Evolutionary conservation across 2,888 invertebrate genomes (phyloP).

Genomic region (Deilephila elpenor): DNA sequence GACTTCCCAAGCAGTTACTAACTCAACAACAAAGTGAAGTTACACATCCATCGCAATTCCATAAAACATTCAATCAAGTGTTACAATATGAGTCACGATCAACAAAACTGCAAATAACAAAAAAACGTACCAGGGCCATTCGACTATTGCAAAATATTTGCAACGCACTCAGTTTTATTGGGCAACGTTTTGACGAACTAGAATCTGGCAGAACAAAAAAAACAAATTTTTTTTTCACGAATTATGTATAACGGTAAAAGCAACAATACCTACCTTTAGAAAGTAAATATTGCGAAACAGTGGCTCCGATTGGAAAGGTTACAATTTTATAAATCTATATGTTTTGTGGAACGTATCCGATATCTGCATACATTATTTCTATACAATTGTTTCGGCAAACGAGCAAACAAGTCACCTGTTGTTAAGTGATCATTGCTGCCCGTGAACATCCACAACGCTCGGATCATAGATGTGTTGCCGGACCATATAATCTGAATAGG

Average conservation of each 20-base stretch:
- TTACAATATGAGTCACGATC: not conserved
- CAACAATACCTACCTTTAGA: constrained; percentile 31
- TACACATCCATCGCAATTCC: too few relatives aligned
- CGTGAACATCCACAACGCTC: too few relatives aligned
- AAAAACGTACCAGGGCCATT: not conserved
- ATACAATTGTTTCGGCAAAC: too few relatives aligned
- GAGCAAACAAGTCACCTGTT: too few relatives aligned
- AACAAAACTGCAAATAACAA: not conserved
- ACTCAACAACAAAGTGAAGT: too few relatives aligned
- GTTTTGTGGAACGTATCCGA: not conserved
- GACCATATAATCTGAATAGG: too few relatives aligned
- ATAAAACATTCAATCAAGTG: too few relatives aligned
- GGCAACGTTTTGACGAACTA: constrained; percentile 4
- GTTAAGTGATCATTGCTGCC: too few relatives aligned
- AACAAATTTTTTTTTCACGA: not conserved
- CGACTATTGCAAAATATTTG: not conserved
- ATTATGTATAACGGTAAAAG: constrained; percentile 4
- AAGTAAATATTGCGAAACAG: constrained; percentile 48
- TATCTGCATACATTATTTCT: not conserved
- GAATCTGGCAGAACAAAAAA: not conserved
- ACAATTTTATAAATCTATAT: constrained; percentile 43
- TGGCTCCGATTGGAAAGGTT: constrained; percentile 46
- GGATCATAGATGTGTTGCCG: too few relatives aligned
- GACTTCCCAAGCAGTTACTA: too few relatives aligned
- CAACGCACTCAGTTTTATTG: not conserved